These are phyloP conservation scores for Clarias laeviceps DNA, from an alignment of 2,797 vertebrate species.

Conservation along the genomic window DNA sequence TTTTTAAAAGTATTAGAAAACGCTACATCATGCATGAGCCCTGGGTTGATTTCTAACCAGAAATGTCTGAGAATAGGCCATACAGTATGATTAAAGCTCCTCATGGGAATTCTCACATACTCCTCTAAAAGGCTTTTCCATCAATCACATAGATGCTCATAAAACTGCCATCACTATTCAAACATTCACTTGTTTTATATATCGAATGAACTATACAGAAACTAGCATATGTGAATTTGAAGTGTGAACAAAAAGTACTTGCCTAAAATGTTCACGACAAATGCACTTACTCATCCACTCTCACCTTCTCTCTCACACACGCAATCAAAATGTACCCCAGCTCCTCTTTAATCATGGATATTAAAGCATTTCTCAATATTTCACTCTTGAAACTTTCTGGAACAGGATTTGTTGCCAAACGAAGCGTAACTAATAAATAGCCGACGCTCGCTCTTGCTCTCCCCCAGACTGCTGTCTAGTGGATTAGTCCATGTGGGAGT, in stretches of 20 bases:
- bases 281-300: background rate
- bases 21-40: constrained; percentile 6
- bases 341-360: constrained; percentile 37
- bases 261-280: background rate
- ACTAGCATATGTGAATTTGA: constrained; percentile 11
- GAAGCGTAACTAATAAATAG: constrained; percentile 64
- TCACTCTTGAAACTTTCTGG: constrained; percentile 54
- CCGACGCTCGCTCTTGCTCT: constrained; percentile 13
- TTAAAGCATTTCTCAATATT: constrained; percentile 61
- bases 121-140: constrained; percentile 26
- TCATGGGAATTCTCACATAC: background rate
- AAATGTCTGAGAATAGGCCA: background rate
- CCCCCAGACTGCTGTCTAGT: constrained; percentile 10
- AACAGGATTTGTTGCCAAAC: constrained; percentile 66
- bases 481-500: constrained; percentile 23
- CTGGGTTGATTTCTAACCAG: background rate
- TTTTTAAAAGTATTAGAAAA: background rate
- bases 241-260: background rate
- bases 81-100: constrained; percentile 1
- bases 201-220: constrained; percentile 25
- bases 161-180: constrained; percentile 23
- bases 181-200: constrained; percentile 37
- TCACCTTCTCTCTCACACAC: background rate
- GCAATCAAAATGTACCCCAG: constrained; percentile 4
- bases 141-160: constrained; percentile 7